phyloP scores from a whole-genome alignment of 2,113 vertebrate genomes.

The Vidua macroura region DNA sequence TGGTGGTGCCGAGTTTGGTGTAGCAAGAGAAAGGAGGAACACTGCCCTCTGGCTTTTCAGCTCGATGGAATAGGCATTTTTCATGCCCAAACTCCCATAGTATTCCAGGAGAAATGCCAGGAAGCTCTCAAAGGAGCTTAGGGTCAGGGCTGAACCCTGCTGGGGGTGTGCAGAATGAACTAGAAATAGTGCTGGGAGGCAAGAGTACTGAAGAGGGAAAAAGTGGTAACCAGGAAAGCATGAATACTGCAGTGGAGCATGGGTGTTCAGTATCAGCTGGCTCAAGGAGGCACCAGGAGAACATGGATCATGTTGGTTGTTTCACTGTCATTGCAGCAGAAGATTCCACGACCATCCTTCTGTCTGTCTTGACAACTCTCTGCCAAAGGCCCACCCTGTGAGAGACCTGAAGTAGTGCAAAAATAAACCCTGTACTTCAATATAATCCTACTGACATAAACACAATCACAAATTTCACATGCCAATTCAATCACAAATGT shows the following conservation, averaged over 20 bases:
- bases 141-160: neutral
- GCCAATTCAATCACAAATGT: neutral
- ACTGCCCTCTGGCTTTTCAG: conserved; percentile 39
- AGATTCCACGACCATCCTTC: neutral
- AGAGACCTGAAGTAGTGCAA: neutral
- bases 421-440: neutral
- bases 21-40: neutral
- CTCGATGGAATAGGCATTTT: neutral
- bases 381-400: neutral
- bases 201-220: neutral
- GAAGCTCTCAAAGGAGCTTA: neutral
- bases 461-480: neutral
- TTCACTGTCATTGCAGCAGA: neutral
- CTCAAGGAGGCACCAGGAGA: neutral
- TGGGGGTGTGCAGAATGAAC: neutral
- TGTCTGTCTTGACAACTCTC: neutral
- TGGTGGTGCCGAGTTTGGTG: neutral
- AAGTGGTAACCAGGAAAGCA: neutral
- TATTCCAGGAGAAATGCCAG: neutral
- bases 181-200: neutral
- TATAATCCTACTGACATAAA: neutral
- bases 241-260: neutral
- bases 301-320: neutral
- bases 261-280: accelerated
- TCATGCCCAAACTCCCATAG: neutral